These are phyloP conservation scores for Autographa gamma DNA, from an alignment of 2,888 invertebrate genomes.

Conservation along the genomic window DNA sequence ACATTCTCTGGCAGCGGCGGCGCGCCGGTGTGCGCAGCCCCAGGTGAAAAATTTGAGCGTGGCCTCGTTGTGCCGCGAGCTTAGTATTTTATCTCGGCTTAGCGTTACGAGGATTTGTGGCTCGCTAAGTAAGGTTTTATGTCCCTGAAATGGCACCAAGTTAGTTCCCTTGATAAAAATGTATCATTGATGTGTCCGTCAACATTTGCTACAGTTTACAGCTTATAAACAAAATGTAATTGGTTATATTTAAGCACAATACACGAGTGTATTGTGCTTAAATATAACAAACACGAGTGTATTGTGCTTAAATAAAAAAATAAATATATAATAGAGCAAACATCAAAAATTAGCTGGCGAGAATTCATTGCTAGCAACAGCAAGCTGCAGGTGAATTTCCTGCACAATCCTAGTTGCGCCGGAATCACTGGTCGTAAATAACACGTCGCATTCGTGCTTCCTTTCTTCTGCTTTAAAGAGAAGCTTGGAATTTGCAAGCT, in stretches of 20 bases:
- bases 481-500: conserved; percentile 71
- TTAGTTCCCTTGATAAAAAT: conserved; percentile 82
- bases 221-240: conserved; percentile 5
- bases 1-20: conserved; percentile 66
- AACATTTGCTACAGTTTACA: conserved; percentile 24
- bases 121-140: conserved; percentile 88
- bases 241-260: conserved; percentile 23
- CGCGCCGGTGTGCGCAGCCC: conserved; percentile 64
- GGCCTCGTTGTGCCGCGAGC: conserved; percentile 83
- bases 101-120: conserved; percentile 88
- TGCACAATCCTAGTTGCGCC: conserved; percentile 74
- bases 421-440: conserved; percentile 85
- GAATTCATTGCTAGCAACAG: conserved; percentile 61
- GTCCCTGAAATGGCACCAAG: conserved; percentile 83
- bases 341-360: conserved; percentile 56
- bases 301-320: too few relatives aligned
- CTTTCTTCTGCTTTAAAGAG: conserved; percentile 76
- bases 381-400: conserved; percentile 76
- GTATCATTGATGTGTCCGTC: conserved; percentile 64
- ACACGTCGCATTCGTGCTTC: conserved; percentile 79
- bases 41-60: conserved; percentile 87
- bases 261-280: conserved; percentile 32
- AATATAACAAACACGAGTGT: conserved; percentile 17
- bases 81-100: conserved; percentile 89
- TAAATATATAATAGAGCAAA: conserved; percentile 48